Percentiles rank a stretch among this genome's conserved stretches.
Conservation (phyloP, 2,888 invertebrate species). For the Eutolmus rufibarbis region DNA sequence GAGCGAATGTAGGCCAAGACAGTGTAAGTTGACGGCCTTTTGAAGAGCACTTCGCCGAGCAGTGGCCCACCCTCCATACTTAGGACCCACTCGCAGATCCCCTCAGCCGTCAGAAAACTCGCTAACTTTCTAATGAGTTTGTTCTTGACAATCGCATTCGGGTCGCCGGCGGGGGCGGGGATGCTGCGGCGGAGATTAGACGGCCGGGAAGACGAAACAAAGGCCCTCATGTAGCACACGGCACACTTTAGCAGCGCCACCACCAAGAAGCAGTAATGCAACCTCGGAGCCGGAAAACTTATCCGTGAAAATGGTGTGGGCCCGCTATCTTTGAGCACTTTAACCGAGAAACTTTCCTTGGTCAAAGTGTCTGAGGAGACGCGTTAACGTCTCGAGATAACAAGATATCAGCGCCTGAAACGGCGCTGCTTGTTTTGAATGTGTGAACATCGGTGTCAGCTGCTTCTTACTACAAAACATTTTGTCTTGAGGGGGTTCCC, state of each 20-base stretch:
- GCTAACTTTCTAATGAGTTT: constrained; percentile 38
- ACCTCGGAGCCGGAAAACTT: not conserved
- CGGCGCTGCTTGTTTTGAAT: not conserved
- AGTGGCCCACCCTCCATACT: not conserved
- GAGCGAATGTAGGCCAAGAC: constrained; percentile 16
- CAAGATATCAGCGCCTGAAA: not conserved
- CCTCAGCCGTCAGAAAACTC: constrained; percentile 5
- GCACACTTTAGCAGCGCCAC: not conserved
- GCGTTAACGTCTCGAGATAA: constrained; percentile 1
- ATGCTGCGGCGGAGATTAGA: not conserved
- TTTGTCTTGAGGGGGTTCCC: not conserved
- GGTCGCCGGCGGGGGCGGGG: not conserved
- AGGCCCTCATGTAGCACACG: not conserved
- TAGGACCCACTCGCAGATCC: not conserved
- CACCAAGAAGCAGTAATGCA: not conserved
- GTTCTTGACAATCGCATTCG: constrained; percentile 20
- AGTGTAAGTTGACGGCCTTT: not conserved
- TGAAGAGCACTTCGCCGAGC: not conserved
- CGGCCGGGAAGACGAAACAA: not conserved
- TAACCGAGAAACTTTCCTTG: not conserved
- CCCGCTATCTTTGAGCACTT: not conserved
- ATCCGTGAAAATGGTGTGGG: not conserved
- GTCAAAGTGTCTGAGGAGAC: not conserved
- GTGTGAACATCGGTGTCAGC: not conserved
- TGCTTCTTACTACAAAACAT: not conserved